A percentile compares a stretch with the other conserved stretches of the same genome.
Evolutionary conservation across 2,113 vertebrate genomes (phyloP).

Genomic region (Rhinolophus sinicus): DNA sequence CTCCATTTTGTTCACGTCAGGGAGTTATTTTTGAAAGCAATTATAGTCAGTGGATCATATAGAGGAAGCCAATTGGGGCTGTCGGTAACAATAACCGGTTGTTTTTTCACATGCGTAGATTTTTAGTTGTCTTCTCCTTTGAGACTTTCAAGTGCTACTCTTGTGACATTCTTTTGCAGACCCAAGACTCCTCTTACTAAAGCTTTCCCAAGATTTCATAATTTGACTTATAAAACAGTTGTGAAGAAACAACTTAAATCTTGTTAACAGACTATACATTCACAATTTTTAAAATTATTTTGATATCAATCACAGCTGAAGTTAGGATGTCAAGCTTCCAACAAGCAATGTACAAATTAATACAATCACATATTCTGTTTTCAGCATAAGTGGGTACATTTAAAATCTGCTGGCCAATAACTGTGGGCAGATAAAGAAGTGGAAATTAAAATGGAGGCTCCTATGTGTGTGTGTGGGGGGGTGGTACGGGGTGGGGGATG

Average conservation of each 20-base stretch:
- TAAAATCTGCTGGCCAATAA: background rate
- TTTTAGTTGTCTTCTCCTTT: background rate
- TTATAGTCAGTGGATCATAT: background rate
- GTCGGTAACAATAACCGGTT: accelerated
- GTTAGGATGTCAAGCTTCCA: background rate
- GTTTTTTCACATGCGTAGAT: background rate
- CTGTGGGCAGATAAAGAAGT: background rate
- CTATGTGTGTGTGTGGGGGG: background rate
- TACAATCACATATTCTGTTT: background rate
- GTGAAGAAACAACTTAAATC: background rate
- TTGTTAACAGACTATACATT: background rate
- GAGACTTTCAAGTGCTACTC: background rate
- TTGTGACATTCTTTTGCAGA: background rate
- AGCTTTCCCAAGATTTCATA: background rate
- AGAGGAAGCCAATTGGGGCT: background rate
- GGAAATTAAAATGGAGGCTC: background rate
- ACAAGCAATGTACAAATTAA: background rate
- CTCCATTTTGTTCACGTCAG: background rate
- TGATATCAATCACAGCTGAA: background rate
- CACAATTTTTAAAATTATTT: background rate
- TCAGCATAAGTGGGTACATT: background rate
- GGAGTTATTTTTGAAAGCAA: background rate
- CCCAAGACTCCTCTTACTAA: background rate
- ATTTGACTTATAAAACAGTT: conserved; percentile 33
- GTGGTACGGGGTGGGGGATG: too few species aligned